Percentiles rank a stretch among this genome's conserved stretches.
phyloP scores from a whole-genome alignment of 1,140 invertebrate species.

The Conus betulinus region DNA sequence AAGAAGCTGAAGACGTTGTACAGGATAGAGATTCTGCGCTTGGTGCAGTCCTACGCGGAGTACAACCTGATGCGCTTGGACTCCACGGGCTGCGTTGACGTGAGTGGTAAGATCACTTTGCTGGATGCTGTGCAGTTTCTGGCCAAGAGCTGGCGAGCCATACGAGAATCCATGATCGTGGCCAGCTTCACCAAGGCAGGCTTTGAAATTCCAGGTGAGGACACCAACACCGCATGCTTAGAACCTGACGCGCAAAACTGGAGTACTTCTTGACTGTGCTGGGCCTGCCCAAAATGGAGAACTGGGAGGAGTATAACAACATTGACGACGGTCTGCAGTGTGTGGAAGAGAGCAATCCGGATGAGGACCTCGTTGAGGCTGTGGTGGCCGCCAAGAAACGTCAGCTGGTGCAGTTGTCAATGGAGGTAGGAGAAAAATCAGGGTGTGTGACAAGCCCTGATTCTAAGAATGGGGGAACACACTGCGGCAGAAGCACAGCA shows the following conservation, averaged over 20 bases:
- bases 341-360: not conserved
- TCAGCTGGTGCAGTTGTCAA: not conserved
- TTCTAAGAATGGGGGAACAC: too few relatives aligned
- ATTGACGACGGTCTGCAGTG: not conserved
- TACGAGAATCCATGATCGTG: not conserved
- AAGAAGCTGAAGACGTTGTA: slow-evolving; percentile 7
- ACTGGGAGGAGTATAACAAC: not conserved
- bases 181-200: not conserved
- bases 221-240: not conserved
- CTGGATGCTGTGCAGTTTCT: not conserved
- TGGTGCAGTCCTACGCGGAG: not conserved
- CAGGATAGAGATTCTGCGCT: not conserved
- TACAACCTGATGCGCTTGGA: not conserved
- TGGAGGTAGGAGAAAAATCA: too few relatives aligned
- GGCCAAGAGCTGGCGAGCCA: not conserved
- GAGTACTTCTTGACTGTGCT: not conserved
- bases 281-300: not conserved
- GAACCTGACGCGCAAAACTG: not conserved
- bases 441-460: too few relatives aligned
- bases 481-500: too few relatives aligned
- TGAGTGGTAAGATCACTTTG: not conserved
- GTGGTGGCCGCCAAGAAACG: not conserved
- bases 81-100: not conserved
- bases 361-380: not conserved
- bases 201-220: not conserved